Evolutionary conservation across 2,888 invertebrate species (phyloP).

Genomic region (Beris morrisii): DNA sequence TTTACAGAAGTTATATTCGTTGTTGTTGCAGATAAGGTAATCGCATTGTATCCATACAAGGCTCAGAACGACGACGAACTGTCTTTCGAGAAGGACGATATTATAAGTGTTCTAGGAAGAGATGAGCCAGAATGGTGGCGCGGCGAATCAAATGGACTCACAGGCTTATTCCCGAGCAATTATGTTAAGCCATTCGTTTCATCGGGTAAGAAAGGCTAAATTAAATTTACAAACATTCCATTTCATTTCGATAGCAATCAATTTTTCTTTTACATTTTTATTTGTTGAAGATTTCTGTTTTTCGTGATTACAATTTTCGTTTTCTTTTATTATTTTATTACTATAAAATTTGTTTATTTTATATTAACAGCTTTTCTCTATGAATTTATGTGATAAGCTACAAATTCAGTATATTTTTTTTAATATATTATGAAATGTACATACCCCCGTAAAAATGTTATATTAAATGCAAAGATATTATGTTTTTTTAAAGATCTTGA

Average conservation of each 20-base stretch:
- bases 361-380: constrained; percentile 4
- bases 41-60: constrained; percentile 90
- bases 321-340: neutral
- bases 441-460: neutral
- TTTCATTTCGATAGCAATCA: constrained; percentile 20
- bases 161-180: constrained; percentile 94
- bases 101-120: constrained; percentile 83
- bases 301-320: neutral
- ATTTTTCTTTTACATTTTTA: neutral
- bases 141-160: constrained; percentile 86
- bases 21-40: constrained; percentile 72
- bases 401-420: constrained; percentile 14
- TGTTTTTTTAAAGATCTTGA: neutral
- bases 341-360: neutral
- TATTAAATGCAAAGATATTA: constrained; percentile 23
- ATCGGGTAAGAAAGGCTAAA: constrained; percentile 53
- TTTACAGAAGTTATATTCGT: neutral
- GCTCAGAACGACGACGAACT: constrained; percentile 95
- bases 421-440: constrained; percentile 19
- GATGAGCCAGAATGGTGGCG: constrained; percentile 99
- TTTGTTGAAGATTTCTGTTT: neutral
- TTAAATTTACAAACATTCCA: constrained; percentile 18
- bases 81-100: constrained; percentile 88
- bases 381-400: constrained; percentile 21
- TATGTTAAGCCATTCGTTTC: constrained; percentile 76